Base-by-base conservation (phyloP, 2,888 invertebrate species). In the Ecliptopera silaceata region DNA sequence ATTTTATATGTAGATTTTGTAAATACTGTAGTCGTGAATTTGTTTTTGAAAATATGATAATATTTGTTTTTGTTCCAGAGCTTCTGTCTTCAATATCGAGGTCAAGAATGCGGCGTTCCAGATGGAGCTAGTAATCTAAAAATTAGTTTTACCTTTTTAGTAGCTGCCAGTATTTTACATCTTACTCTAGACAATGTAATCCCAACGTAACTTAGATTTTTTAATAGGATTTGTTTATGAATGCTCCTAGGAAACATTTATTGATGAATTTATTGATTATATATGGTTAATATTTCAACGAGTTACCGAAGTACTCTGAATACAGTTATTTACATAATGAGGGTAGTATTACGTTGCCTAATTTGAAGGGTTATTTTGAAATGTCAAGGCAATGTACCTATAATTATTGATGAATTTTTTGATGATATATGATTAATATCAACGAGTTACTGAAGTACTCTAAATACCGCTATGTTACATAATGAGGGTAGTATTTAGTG, bases 1-100 rank as follows among this genome's bases (percentile, higher is more conserved):
- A n/a, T n/a, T n/a, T n/a, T n/a, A n/a, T n/a, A n/a, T n/a, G n/a
- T n/a, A n/a, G n/a, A n/a, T n/a, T n/a, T n/a, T n/a, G n/a, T n/a
- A n/a, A n/a, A n/a, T n/a, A n/a, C n/a, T n/a, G n/a, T n/a, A n/a
- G n/a, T n/a, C n/a, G n/a, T n/a, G n/a, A 6, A 13, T 34, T 34
- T 3, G 34, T 32, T 11, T 32, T 0, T 12, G n/a, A 4, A 38
- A 18, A 32, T 6, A 26, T 1, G 6, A 26, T 8, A n/a, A 49
- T 22, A 20, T 51, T 48, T 18, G 46, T 68, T 74, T 71, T 63
- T 52, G 71, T 82, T 80, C 43, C 91, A 91, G 91, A 88, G 79
- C 70, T 91, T 86, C 73, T 91, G 91, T 75, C 72, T 86, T 50
- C 88, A 85, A 72, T 91, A 89, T 67, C 81, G 85, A 13, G 86